These are phyloP conservation scores for Trachelus tabidus DNA, from an alignment of 2,888 invertebrate genomes.

Conservation along the genomic window DNA sequence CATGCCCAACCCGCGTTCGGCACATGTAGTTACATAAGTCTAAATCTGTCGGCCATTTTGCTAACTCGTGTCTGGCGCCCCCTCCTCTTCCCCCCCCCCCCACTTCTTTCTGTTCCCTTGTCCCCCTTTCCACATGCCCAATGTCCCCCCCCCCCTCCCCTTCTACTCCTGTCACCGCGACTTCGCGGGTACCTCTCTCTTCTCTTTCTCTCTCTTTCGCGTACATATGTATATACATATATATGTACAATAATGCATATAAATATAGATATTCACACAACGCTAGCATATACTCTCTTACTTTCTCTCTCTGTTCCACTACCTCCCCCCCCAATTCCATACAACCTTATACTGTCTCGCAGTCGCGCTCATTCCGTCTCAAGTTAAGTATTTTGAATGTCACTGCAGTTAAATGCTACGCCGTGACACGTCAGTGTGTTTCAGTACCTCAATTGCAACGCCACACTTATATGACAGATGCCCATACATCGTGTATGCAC, in stretches of 20 bases:
- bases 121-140: conserved; percentile 8
- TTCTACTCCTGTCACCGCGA: neutral
- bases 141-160: conserved; percentile 19
- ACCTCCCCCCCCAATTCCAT: conserved; percentile 19
- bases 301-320: conserved; percentile 60
- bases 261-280: conserved; percentile 45
- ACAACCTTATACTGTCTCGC: conserved; percentile 6
- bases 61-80: conserved; percentile 42
- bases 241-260: neutral
- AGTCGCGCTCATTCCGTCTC: conserved; percentile 12
- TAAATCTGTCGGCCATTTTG: conserved; percentile 64
- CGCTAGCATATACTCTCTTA: conserved; percentile 57
- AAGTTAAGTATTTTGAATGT: conserved; percentile 41
- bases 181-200: neutral
- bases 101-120: neutral
- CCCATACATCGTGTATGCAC: neutral
- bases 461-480: neutral
- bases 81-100: conserved; percentile 28
- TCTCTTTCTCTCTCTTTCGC: neutral
- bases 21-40: conserved; percentile 56
- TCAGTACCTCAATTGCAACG: conserved; percentile 8
- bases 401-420: conserved; percentile 35
- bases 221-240: neutral
- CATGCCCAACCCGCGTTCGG: conserved; percentile 39
- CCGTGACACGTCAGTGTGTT: conserved; percentile 11